Evolutionary conservation across 2,797 vertebrate species (phyloP).

Genomic region (Esox lucius): DNA sequence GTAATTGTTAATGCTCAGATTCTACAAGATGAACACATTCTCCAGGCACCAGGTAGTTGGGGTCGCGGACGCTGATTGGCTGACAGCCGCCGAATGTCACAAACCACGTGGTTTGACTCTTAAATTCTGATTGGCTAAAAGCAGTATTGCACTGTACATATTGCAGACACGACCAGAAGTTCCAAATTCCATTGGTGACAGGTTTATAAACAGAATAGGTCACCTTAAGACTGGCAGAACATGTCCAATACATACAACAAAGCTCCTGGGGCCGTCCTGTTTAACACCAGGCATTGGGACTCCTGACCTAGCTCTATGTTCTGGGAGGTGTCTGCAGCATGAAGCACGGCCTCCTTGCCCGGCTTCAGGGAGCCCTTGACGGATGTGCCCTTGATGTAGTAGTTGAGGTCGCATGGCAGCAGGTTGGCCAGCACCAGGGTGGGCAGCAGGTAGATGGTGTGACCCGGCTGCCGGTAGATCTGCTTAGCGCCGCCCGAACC

Average conservation of each 20-base stretch:
- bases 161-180: too few species aligned
- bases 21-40: not conserved
- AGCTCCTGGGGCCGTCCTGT: too few species aligned
- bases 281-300: not conserved
- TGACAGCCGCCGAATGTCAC: too few species aligned
- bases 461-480: conserved; percentile 95
- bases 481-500: conserved; percentile 86
- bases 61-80: too few species aligned
- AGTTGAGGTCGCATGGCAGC: conserved; percentile 93
- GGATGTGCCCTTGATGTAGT: conserved; percentile 87
- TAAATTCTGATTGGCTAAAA: too few species aligned
- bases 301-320: conserved; percentile 75
- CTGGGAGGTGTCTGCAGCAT: conserved; percentile 91
- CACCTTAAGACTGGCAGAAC: too few species aligned
- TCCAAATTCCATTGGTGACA: too few species aligned
- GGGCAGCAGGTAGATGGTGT: conserved; percentile 91
- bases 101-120: too few species aligned
- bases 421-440: conserved; percentile 92
- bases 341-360: conserved; percentile 88
- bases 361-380: conserved; percentile 89
- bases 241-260: too few species aligned
- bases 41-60: not conserved
- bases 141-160: too few species aligned
- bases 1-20: too few species aligned
- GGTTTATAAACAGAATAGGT: too few species aligned